A percentile compares a stretch with the other conserved stretches of the same genome.
Evolutionary conservation across 2,797 vertebrate species (phyloP).

Genomic region (Eleutherodactylus coqui): DNA sequence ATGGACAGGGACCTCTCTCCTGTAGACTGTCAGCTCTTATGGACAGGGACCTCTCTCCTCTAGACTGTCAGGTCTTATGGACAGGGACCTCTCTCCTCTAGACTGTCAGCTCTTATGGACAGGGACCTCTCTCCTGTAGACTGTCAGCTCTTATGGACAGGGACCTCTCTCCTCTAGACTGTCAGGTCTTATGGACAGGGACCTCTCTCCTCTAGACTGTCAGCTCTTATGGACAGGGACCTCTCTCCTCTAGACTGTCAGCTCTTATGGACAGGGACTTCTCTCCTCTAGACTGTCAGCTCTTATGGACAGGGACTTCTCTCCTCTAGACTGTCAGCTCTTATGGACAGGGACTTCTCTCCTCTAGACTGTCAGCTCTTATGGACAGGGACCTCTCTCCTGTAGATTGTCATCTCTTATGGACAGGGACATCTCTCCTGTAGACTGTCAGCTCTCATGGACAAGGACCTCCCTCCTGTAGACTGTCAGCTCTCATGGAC

Average conservation of each 20-base stretch:
- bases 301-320: not conserved
- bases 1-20: too few species aligned
- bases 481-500: not conserved
- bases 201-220: not conserved
- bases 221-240: not conserved
- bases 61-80: too few species aligned
- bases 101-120: too few species aligned
- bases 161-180: too few species aligned
- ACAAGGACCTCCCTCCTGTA: not conserved
- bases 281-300: not conserved
- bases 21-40: too few species aligned
- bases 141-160: too few species aligned
- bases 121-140: too few species aligned
- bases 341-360: not conserved
- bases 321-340: not conserved
- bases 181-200: too few species aligned
- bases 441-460: not conserved
- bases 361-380: not conserved
- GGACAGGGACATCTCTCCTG: not conserved
- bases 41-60: too few species aligned
- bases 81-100: too few species aligned
- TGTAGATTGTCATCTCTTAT: constrained; percentile 2
- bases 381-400: not conserved
- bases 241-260: not conserved
- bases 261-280: not conserved